Evolutionary conservation across 2,113 vertebrate genomes (phyloP), one percentile per base, ranked within the genome.

Genomic region (Apaloderma vittatum): DNA sequence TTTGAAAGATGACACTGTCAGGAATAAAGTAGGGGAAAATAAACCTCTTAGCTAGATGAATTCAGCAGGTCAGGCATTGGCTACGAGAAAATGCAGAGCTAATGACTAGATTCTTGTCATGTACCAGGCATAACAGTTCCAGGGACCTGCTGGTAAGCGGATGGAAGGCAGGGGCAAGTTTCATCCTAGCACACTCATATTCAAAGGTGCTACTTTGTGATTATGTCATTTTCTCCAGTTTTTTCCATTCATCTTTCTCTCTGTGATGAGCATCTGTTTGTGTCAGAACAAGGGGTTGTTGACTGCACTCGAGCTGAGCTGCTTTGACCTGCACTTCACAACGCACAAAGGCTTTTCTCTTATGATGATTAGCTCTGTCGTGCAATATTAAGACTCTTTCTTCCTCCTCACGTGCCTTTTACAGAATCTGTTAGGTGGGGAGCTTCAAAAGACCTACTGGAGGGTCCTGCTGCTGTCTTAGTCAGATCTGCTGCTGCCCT

Each of bases 251-350:
- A 68, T 68, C 74, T 55, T 13, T 74, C 80, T 51, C 73, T 74
- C 87, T 48, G 43, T 71, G 91, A 91, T 63, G 92, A 96, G 93
- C 82, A 90, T 79, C 95, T 96, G 78, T 90, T 93, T 91, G 88
- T 94, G 85, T 73, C 81, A 67, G 90, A 95, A 96, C 79, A 81
- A 96, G 91, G 94, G 59, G 65, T 1, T 95, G 92, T 95, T 95
- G 95, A 93, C 16, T 45, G 92, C 90, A 68, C 94, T 97, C 2
- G 63, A 96, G 83, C 88, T 29, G 91, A 80, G 82, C 79, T 27
- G 61, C 86, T 95, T 43, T 91, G 94, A 92, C 95, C 86, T 11
- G 63, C 82, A 86, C 95, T 96, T 92, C 52, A 68, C 61, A 29
- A 75, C 7, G 68, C 83, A 94, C 82, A 90, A 68, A 96, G 92